Base-by-base conservation (phyloP, 2,797 vertebrate genomes). In the Gambelia wislizenii region DNA sequence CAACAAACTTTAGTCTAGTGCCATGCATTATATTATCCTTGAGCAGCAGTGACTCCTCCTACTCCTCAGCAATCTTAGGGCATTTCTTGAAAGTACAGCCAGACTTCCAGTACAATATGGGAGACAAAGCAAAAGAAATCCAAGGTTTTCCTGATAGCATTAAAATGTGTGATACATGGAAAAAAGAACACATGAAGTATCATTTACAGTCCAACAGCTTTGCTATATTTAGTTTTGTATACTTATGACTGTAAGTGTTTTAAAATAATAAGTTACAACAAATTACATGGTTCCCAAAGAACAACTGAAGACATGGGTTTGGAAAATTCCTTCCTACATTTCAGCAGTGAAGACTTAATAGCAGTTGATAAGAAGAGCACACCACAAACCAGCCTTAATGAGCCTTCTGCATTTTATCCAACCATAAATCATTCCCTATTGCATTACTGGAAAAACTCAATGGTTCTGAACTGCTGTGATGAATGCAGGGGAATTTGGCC, bases 301-400 rank as follows among this genome's bases (percentile, higher is more conserved):
- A 39, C 42, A 86, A 88, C 89, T 84, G 3, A n/a, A 69, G 69
- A 30, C 76, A 30, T 4, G 1, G 0, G 27, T 80, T 92, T 47
- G 1, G 56, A 42, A 22, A 82, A n/a, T 77, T 8, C 88, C 72
- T 89, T 94, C 89, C 72, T 80, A 14, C 3, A 25, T 88, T 94
- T 86, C 76, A 87, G 89, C 89, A 16, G 2, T 56, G 75, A 30
- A 49, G 39, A 78, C 20, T 89, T 78, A 49, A 47, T 5, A 10
- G 86, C 92, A 80, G 8, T 0, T 84, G 49, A 90, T 89, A 91
- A n/a, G 64, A 90, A 30, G 85, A 75, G 18, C 33, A 8, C 39
- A 75, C 10, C 54, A 77, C 70, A 70, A 72, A 27, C 16, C 67
- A 30, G 8, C 52, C 16, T 10, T 78, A 91, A 61, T 36, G 6